phyloP scores from a whole-genome alignment of 2,797 vertebrate genomes.

The Chanos chanos region DNA sequence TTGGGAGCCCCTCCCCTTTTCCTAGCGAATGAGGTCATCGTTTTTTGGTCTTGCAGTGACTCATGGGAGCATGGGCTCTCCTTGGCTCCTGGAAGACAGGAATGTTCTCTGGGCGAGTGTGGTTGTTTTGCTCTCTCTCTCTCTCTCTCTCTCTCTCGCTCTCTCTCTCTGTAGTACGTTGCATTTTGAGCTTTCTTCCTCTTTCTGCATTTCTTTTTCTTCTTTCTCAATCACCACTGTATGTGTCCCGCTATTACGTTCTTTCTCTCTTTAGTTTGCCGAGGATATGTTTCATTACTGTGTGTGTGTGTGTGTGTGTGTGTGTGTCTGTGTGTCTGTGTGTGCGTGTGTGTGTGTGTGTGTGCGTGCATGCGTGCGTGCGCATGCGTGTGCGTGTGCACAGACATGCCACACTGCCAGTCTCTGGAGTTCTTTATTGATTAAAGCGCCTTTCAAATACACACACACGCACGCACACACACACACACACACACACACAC shows the following conservation, averaged over 20 bases:
- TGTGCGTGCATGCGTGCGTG: no score
- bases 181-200: neutral
- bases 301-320: no score
- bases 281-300: neutral
- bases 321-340: no score
- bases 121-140: neutral
- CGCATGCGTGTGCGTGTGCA: neutral
- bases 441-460: neutral
- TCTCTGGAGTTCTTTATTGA: neutral
- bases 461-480: neutral
- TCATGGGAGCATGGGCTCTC: slow-evolving; percentile 4
- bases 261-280: neutral
- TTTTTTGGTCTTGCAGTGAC: neutral
- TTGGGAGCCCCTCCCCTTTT: neutral
- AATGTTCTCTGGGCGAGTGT: neutral
- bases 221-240: neutral
- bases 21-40: slow-evolving; percentile 17
- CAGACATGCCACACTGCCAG: no score
- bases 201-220: no score
- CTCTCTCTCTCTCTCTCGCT: neutral
- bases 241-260: no score
- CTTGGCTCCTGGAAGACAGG: neutral
- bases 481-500: slow-evolving; percentile 1
- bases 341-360: no score
- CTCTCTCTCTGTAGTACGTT: neutral